A percentile compares a stretch with the other conserved stretches of the same genome.
Conservation (phyloP, 1,140 invertebrate genomes). For the Aricia agestis region DNA sequence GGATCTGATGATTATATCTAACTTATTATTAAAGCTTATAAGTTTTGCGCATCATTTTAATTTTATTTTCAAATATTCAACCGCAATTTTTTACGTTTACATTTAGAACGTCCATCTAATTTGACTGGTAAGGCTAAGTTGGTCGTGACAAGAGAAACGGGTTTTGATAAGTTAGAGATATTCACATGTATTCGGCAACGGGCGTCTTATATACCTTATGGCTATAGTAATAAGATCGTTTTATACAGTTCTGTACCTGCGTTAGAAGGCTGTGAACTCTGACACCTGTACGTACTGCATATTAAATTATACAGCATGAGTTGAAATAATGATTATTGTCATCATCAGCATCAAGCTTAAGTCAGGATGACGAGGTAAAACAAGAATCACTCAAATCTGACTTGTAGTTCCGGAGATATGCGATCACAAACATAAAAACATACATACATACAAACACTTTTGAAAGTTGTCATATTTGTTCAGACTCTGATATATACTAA, state of each 20-base stretch:
- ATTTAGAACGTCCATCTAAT: background rate
- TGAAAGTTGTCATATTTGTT: no score
- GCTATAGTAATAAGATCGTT: background rate
- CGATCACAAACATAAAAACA: no score
- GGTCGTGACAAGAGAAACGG: background rate
- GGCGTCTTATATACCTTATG: background rate
- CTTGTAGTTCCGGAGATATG: no score
- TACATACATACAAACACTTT: no score
- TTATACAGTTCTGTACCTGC: background rate
- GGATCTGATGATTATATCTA: no score
- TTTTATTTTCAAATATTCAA: background rate
- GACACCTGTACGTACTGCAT: background rate
- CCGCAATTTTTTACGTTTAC: background rate
- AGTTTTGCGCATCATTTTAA: no score
- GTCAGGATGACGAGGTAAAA: background rate
- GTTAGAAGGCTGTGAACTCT: background rate
- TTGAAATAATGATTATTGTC: background rate
- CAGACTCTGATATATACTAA: no score
- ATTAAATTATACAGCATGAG: background rate
- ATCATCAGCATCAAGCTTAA: background rate
- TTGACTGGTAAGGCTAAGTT: constrained; percentile 1
- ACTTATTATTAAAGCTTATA: no score
- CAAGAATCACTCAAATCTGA: no score
- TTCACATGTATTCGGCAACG: background rate
- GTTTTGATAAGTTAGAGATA: background rate